A percentile compares a stretch with the other conserved stretches of the same genome.
Conservation (phyloP, 2,113 vertebrate species). For the Lepisosteus osseus region DNA sequence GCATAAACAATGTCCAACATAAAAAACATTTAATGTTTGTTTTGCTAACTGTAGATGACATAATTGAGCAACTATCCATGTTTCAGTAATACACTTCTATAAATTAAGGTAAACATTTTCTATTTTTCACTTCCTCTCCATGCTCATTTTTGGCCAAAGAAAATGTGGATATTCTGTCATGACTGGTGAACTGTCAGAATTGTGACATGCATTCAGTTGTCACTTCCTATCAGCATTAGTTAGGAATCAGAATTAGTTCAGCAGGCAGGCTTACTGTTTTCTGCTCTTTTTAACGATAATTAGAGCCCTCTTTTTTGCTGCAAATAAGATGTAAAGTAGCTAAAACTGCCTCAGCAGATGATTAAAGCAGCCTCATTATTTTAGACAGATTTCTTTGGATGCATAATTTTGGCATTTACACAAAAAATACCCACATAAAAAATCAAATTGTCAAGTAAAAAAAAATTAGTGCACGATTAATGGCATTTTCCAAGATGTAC, state of each 20-base stretch:
- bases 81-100: background rate
- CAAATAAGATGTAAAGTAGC: slow-evolving; percentile 93
- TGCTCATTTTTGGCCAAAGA: slow-evolving; percentile 44
- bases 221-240: slow-evolving; percentile 85
- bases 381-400: slow-evolving; percentile 85
- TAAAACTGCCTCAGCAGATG: slow-evolving; percentile 88
- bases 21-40: too few species aligned
- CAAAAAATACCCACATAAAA: slow-evolving; percentile 84
- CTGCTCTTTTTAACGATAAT: slow-evolving; percentile 87
- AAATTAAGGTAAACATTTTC: background rate
- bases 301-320: slow-evolving; percentile 82
- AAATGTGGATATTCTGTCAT: slow-evolving; percentile 77
- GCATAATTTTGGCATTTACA: slow-evolving; percentile 84
- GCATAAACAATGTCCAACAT: too few species aligned
- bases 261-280: slow-evolving; percentile 84
- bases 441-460: slow-evolving; percentile 82
- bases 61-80: too few species aligned
- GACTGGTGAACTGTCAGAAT: slow-evolving; percentile 72
- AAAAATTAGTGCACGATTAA: slow-evolving; percentile 62
- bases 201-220: slow-evolving; percentile 84
- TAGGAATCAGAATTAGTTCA: slow-evolving; percentile 81
- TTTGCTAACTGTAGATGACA: too few species aligned
- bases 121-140: slow-evolving; percentile 33
- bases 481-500: slow-evolving; percentile 76
- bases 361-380: slow-evolving; percentile 98